Conservation (phyloP, 2,113 vertebrate species). For the Gallinago media region DNA sequence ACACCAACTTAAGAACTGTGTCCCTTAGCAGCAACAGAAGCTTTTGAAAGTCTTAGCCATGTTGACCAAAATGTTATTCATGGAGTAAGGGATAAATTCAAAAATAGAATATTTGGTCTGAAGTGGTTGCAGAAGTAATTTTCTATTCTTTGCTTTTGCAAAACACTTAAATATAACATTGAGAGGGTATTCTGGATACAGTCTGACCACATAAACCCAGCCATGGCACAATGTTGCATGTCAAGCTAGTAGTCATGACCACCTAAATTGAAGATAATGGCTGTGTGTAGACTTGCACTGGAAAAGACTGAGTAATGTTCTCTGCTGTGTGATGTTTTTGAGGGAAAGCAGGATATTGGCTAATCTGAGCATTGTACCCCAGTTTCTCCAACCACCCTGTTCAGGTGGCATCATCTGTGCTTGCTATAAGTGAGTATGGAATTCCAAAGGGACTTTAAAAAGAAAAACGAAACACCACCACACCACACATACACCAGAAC, state of each 20-base stretch:
- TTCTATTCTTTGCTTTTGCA: background rate
- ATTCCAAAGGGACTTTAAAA: background rate
- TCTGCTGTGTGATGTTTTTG: background rate
- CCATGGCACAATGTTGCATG: background rate
- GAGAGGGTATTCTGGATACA: background rate
- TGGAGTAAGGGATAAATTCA: background rate
- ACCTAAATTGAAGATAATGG: background rate
- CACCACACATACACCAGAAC: background rate
- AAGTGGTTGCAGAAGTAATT: background rate
- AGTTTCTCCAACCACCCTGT: too few species aligned
- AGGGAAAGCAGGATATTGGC: background rate
- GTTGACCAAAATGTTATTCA: background rate
- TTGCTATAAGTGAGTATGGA: background rate
- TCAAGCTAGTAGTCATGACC: background rate
- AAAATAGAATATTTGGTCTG: accelerated
- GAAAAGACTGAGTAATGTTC: background rate
- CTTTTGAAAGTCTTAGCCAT: background rate
- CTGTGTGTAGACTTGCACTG: background rate
- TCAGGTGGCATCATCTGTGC: too few species aligned
- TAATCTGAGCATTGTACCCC: background rate
- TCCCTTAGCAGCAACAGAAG: background rate
- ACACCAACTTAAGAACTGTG: background rate
- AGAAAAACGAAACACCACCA: background rate
- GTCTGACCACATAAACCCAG: background rate
- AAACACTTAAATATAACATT: background rate